Conservation (phyloP, 2,888 invertebrate species). For the Odontothrips loti region DNA sequence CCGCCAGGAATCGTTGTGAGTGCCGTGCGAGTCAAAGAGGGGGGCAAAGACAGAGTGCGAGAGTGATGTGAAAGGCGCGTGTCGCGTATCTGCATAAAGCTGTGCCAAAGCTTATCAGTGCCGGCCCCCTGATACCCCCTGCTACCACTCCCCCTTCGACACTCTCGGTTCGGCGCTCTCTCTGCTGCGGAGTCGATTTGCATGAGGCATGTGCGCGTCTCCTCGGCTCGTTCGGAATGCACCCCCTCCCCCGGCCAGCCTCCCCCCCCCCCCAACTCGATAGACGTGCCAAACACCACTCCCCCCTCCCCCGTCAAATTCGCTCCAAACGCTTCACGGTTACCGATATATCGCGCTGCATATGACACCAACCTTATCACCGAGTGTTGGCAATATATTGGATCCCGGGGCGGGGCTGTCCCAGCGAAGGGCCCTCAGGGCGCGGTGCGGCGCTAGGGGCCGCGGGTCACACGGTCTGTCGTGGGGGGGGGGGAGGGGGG, state of each 20-base stretch:
- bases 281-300: neutral
- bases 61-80: too few relatives aligned
- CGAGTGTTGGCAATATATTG: slow-evolving; percentile 23
- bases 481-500: too few relatives aligned
- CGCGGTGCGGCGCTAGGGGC: too few relatives aligned
- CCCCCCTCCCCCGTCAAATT: neutral
- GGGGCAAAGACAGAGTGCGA: too few relatives aligned
- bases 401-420: neutral
- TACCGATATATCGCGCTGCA: slow-evolving; percentile 18
- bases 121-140: neutral
- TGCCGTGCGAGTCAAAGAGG: too few relatives aligned
- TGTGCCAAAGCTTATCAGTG: too few relatives aligned
- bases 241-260: neutral
- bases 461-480: too few relatives aligned
- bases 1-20: too few relatives aligned
- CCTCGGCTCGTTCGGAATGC: slow-evolving; percentile 1
- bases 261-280: neutral
- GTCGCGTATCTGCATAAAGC: too few relatives aligned
- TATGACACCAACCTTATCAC: slow-evolving; percentile 20
- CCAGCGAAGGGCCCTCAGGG: too few relatives aligned
- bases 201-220: slow-evolving; percentile 16
- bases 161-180: neutral
- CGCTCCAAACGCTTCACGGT: neutral
- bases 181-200: neutral
- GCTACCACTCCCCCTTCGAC: neutral